Evolutionary conservation across 2,888 invertebrate genomes (phyloP).

Genomic region (Cheilosia variabilis): DNA sequence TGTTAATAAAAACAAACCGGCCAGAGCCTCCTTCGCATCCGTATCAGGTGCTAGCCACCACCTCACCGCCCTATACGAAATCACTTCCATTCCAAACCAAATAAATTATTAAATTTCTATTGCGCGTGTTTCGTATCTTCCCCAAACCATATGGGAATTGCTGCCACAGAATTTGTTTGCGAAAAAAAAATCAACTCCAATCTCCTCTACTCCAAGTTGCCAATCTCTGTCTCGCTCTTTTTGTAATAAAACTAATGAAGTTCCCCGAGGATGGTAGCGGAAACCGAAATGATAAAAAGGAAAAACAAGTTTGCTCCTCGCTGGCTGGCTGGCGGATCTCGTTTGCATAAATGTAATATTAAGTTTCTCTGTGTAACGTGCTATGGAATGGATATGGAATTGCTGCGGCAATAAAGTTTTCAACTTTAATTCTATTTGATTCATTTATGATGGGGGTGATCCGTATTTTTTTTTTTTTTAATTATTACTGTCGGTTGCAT

Average conservation of each 20-base stretch:
- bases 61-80: conserved; percentile 1
- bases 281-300: conserved; percentile 32
- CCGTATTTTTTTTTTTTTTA: no score
- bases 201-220: conserved; percentile 28
- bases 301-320: conserved; percentile 1
- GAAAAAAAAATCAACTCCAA: conserved; percentile 16
- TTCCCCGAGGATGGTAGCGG: conserved; percentile 31
- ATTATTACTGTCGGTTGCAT: no score
- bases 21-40: conserved; percentile 2
- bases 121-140: conserved; percentile 56
- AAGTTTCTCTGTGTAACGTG: conserved; percentile 3
- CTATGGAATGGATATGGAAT: conserved; percentile 10
- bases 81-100: conserved; percentile 47
- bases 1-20: conserved; percentile 56
- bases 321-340: conserved; percentile 5
- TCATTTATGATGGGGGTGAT: conserved; percentile 1
- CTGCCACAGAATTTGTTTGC: conserved; percentile 49
- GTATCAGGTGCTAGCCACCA: no score
- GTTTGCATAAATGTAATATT: conserved; percentile 47
- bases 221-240: conserved; percentile 35
- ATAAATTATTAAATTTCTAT: conserved; percentile 60
- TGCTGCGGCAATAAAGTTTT: conserved; percentile 23
- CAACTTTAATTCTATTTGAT: conserved; percentile 43
- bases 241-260: conserved; percentile 59
- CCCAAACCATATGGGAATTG: conserved; percentile 44